Evolutionary conservation across 2,113 vertebrate species (phyloP), one percentile per base, ranked within the genome.

Genomic region (Hippocampus abdominalis): DNA sequence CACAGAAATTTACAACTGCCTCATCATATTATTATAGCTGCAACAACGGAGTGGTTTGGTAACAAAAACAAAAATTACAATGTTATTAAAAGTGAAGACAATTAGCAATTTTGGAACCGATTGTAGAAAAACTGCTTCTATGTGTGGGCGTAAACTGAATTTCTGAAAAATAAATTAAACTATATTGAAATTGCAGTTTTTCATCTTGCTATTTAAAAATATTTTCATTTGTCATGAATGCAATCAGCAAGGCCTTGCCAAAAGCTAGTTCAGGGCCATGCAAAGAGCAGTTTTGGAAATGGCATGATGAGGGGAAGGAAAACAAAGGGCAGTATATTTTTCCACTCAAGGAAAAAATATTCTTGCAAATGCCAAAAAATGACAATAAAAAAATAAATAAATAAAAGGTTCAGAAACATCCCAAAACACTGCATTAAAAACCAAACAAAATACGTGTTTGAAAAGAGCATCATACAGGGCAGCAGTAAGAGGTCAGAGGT

Each of bases 401-500:
- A 44, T 44, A 44, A 44, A 77, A 62, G 48, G 42, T 13, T 71
- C 56, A 48, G 72, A 29, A 70, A 71, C 83, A 88, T 79, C 73
- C 70, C 63, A 77, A 79, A 67, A 63, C 32, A 68, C 67, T 71
- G 23, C 73, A 66, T 71, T 78, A 44, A 77, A 78, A 87, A 71
- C 4, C 40, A 78, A 88, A 70, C 6, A 42, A 78, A 84, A 62
- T 8, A 65, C 72, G 73, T 74, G 68, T 69, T 18, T 79, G 85
- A 79, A 83, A 51, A 72, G 57, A 56, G 75, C 49, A 82, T 72
- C 48, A 36, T 69, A 79, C 42, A 64, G 84, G 86, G 82, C 85
- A 87, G 78, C 71, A 86, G 57, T 72, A 84, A 77, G 76, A 85
- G 82, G 82, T 83, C 84, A 90, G 87, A 86, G 85, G 84, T 89